These are phyloP conservation scores for Stegastes partitus DNA, from an alignment of 2,113 vertebrate species.

Conservation along the genomic window DNA sequence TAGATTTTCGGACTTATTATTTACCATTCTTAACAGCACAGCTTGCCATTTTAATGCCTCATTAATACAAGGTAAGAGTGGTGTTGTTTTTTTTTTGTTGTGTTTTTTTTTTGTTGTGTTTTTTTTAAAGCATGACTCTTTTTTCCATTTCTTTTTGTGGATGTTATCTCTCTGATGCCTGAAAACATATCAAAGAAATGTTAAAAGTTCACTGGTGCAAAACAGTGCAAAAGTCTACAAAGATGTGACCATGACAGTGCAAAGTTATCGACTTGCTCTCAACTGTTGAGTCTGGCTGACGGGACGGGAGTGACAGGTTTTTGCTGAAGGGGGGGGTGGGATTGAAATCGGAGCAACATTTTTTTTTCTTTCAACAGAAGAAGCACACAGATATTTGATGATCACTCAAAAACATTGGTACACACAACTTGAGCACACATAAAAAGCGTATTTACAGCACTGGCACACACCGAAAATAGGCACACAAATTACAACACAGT, in stretches of 20 bases:
- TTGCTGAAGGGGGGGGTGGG: conserved; percentile 27
- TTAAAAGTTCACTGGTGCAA: conserved; percentile 78
- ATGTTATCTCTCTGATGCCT: conserved; percentile 53
- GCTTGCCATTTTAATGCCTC: conserved; percentile 54
- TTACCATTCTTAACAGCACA: conserved; percentile 34
- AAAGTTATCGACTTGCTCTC: conserved; percentile 64
- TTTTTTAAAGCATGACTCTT: conserved; percentile 31
- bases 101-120: conserved; percentile 12
- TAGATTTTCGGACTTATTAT: conserved; percentile 12
- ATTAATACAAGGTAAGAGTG: conserved; percentile 41
- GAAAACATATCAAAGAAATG: conserved; percentile 75
- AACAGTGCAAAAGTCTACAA: conserved; percentile 82
- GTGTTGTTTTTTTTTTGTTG: conserved; percentile 21
- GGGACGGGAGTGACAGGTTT: conserved; percentile 57
- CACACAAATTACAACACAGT: conserved; percentile 85
- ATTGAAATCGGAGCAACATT: conserved; percentile 73
- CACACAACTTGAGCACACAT: conserved; percentile 82
- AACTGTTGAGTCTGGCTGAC: conserved; percentile 58
- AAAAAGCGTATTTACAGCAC: conserved; percentile 84
- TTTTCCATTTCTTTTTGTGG: conserved; percentile 34
- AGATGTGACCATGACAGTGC: conserved; percentile 74
- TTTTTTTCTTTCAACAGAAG: conserved; percentile 73
- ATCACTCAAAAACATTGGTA: conserved; percentile 79
- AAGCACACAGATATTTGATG: conserved; percentile 81
- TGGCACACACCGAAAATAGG: conserved; percentile 82